Percentiles rank a stretch among this genome's conserved stretches.
These are phyloP conservation scores for Gymnodraco acuticeps DNA, from an alignment of 2,797 vertebrate genomes.

Conservation along the genomic window DNA sequence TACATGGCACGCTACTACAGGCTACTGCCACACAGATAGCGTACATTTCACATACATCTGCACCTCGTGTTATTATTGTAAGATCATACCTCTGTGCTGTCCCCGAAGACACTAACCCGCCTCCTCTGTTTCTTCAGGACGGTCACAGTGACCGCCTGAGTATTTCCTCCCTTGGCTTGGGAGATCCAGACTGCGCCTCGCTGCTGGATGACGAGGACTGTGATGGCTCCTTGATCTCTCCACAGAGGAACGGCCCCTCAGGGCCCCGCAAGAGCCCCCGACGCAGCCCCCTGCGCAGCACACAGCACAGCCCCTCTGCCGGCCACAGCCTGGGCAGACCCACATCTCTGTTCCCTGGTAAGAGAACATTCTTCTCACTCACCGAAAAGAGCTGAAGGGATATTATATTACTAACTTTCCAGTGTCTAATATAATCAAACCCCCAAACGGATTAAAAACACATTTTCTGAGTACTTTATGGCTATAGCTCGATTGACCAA, in stretches of 20 bases:
- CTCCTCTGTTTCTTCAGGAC: conserved; percentile 80
- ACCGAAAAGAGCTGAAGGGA: neutral
- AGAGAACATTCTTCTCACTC: neutral
- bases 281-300: conserved; percentile 75
- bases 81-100: neutral
- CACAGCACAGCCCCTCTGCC: conserved; percentile 84
- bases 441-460: neutral
- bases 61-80: neutral
- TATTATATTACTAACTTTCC: neutral
- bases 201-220: conserved; percentile 87
- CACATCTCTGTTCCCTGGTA: conserved; percentile 79
- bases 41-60: neutral
- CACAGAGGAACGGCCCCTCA: conserved; percentile 71
- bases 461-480: neutral
- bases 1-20: too few relatives aligned
- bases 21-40: neutral
- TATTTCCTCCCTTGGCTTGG: conserved; percentile 87
- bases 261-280: conserved; percentile 73
- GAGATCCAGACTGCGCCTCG: conserved; percentile 89
- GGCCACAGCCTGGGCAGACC: conserved; percentile 77
- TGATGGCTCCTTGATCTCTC: conserved; percentile 78
- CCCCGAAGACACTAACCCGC: neutral
- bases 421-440: neutral
- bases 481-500: too few relatives aligned
- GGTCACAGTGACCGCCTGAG: conserved; percentile 88